Percentiles rank a stretch among this genome's conserved stretches.
These are phyloP conservation scores for Paradoxurus hermaphroditus DNA, from an alignment of 2,113 vertebrate genomes.

Conservation along the genomic window DNA sequence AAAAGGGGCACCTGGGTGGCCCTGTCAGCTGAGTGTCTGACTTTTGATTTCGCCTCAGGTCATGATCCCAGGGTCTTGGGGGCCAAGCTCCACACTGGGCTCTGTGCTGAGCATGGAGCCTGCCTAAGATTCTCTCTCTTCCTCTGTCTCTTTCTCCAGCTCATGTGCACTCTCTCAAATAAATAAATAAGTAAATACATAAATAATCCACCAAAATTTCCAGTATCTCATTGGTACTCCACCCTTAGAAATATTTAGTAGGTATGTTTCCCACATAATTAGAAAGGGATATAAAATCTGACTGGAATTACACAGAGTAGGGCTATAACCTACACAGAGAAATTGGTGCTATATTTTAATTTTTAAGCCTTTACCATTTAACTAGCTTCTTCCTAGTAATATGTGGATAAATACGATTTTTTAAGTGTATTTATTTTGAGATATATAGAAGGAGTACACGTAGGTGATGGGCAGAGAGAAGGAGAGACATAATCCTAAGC, in stretches of 20 bases:
- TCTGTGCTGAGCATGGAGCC: too few relatives aligned
- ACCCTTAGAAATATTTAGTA: not conserved
- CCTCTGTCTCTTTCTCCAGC: too few relatives aligned
- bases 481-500: too few relatives aligned
- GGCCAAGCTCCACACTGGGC: too few relatives aligned
- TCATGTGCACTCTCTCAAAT: too few relatives aligned
- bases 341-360: not conserved
- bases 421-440: not conserved
- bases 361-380: not conserved
- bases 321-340: not conserved
- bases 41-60: too few relatives aligned
- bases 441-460: too few relatives aligned
- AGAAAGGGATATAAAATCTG: not conserved
- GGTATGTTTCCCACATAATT: not conserved
- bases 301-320: not conserved
- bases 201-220: not conserved
- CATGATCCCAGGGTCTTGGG: too few relatives aligned
- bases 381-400: not conserved
- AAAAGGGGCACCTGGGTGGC: not conserved
- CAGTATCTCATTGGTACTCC: not conserved
- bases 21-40: too few relatives aligned
- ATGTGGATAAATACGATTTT: not conserved
- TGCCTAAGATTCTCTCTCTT: too few relatives aligned
- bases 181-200: too few relatives aligned
- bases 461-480: too few relatives aligned